These are phyloP conservation scores for Drosophila neotestacea DNA, from an alignment of 2,888 invertebrate genomes.

Conservation along the genomic window DNA sequence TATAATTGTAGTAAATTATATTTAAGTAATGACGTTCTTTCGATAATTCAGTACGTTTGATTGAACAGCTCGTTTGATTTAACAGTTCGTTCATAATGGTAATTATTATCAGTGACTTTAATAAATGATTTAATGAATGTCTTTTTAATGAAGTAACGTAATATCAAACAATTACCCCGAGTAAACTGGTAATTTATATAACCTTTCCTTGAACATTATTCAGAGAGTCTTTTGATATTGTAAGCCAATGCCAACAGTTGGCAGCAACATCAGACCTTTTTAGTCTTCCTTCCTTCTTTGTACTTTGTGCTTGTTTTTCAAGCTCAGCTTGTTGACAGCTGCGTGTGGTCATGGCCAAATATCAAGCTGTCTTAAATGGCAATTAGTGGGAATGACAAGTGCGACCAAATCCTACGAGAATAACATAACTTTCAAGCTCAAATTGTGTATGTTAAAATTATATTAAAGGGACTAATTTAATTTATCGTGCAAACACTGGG, in stretches of 20 bases:
- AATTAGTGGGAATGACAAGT: conserved; percentile 46
- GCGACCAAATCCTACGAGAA: neutral
- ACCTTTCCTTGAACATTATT: conserved; percentile 9
- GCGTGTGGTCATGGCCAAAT: conserved; percentile 37
- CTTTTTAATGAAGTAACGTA: neutral
- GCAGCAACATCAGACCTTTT: conserved; percentile 15
- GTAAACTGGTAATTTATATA: conserved; percentile 18
- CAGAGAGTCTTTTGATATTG: conserved; percentile 26
- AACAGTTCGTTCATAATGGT: too few species aligned
- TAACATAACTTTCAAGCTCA: neutral
- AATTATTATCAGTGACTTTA: too few species aligned
- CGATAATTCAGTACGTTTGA: too few species aligned
- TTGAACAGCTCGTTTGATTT: too few species aligned
- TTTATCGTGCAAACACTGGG: conserved; percentile 37
- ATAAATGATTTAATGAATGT: too few species aligned
- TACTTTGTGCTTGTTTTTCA: conserved; percentile 7
- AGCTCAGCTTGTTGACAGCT: conserved; percentile 29
- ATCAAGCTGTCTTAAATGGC: conserved; percentile 48
- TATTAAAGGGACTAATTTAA: conserved; percentile 44
- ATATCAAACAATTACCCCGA: conserved; percentile 16
- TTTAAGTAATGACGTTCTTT: too few species aligned
- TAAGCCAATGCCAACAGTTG: conserved; percentile 38
- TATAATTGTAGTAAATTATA: too few species aligned
- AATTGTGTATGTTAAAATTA: neutral
- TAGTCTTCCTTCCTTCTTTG: neutral